A percentile compares a stretch with the other conserved stretches of the same genome.
Conservation (phyloP, 1,140 invertebrate genomes). For the Venturia canescens region DNA sequence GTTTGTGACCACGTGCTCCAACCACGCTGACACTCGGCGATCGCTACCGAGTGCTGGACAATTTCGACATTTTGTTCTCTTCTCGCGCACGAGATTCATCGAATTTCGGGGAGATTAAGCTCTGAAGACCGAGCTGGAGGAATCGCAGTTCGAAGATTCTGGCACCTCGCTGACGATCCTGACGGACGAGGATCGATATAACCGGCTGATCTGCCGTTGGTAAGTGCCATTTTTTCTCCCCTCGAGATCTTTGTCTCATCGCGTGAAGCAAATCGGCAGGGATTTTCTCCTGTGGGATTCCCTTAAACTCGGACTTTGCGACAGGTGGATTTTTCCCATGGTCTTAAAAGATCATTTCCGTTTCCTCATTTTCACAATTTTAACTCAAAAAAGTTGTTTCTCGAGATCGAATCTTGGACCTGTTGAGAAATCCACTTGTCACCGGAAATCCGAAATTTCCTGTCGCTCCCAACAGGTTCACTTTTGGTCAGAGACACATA, state of each 20-base stretch:
- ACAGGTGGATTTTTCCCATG: conserved; percentile 8
- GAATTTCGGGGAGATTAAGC: not conserved
- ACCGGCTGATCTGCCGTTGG: conserved; percentile 57
- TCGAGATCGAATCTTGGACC: not conserved
- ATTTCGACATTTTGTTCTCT: too few relatives aligned
- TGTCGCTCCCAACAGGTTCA: not conserved
- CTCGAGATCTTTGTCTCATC: not conserved
- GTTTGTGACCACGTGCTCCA: too few relatives aligned
- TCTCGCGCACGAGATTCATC: too few relatives aligned
- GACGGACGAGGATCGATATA: conserved; percentile 47
- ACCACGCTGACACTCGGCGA: too few relatives aligned
- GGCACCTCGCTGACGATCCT: not conserved
- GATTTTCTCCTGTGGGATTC: not conserved
- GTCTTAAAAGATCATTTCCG: not conserved
- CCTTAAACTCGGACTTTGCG: not conserved
- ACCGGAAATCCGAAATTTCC: not conserved
- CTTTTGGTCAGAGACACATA: conserved; percentile 36
- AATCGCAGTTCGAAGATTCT: not conserved
- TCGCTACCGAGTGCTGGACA: too few relatives aligned
- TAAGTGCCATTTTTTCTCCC: conserved; percentile 52
- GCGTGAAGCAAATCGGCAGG: not conserved
- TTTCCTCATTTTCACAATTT: too few relatives aligned
- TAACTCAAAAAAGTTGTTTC: not conserved
- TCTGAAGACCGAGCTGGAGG: not conserved
- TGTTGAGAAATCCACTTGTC: conserved; percentile 20